Conservation (phyloP, 2,113 vertebrate genomes). For the Mastomys natalensis region DNA sequence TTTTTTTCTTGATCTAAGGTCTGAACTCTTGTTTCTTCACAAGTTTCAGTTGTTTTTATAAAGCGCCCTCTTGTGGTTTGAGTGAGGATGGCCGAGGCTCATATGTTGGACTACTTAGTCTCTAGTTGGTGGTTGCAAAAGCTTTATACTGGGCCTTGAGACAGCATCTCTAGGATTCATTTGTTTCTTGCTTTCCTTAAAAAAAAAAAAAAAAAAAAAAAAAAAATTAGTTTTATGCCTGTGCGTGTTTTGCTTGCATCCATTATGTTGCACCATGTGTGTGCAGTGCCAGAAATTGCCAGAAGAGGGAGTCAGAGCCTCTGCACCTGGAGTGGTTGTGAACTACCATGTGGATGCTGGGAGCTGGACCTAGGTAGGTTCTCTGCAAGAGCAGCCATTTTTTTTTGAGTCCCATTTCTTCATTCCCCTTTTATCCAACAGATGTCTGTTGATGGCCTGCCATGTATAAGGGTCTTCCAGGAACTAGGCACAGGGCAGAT, state of each 20-base stretch:
- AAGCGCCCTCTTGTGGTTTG: background rate
- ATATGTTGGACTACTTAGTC: background rate
- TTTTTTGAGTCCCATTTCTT: background rate
- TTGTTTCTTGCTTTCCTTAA: background rate
- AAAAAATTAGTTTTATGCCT: background rate
- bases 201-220: background rate
- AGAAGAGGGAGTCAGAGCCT: background rate
- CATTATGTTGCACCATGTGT: background rate
- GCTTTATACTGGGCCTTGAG: background rate
- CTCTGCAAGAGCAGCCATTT: background rate
- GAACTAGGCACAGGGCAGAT: background rate
- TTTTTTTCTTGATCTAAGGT: slow-evolving; percentile 46
- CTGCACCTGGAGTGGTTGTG: background rate
- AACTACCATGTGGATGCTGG: background rate
- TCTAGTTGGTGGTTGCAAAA: background rate
- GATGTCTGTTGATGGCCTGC: background rate
- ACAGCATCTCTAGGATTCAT: background rate
- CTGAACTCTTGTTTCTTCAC: background rate
- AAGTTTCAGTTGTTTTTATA: background rate
- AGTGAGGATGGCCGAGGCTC: background rate
- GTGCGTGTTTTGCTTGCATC: background rate
- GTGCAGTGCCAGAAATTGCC: background rate
- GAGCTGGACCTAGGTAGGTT: background rate
- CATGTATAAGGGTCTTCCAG: background rate
- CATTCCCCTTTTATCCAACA: background rate